Percentiles rank a stretch among this genome's conserved stretches.
Conservation (phyloP, 2,888 invertebrate genomes). For the Pseudococcus longispinus region DNA sequence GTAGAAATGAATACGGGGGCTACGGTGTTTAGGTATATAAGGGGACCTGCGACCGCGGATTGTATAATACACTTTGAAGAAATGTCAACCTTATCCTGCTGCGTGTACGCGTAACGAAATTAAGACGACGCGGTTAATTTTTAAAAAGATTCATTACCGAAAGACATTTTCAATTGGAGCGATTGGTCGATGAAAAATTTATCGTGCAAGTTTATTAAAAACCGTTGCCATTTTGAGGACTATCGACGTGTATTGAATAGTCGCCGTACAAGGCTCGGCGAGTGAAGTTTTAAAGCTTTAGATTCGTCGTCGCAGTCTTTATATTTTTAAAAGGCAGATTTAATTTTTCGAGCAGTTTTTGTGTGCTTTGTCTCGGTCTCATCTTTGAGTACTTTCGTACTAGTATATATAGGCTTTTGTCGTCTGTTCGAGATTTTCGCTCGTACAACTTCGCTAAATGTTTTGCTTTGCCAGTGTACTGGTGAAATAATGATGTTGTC, state of each 20-base stretch:
- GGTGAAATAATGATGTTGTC: slow-evolving; percentile 18
- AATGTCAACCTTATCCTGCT: slow-evolving; percentile 15
- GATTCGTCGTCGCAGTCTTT: not conserved
- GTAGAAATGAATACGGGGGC: not conserved
- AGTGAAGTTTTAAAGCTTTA: not conserved
- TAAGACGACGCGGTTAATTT: slow-evolving; percentile 2
- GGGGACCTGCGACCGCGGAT: not conserved
- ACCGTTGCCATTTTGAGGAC: slow-evolving; percentile 4
- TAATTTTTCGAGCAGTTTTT: slow-evolving; percentile 15
- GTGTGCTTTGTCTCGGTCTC: slow-evolving; percentile 23
- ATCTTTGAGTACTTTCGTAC: slow-evolving; percentile 17
- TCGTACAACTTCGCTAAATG: not conserved
- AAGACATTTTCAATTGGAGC: slow-evolving; percentile 7
- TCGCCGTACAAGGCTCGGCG: not conserved
- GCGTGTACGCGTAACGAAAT: not conserved
- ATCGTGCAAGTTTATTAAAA: not conserved
- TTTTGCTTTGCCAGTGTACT: not conserved
- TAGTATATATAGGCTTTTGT: not conserved
- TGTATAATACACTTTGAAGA: slow-evolving; percentile 27
- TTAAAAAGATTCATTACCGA: slow-evolving; percentile 9
- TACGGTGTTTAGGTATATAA: not conserved
- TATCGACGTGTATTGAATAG: slow-evolving; percentile 16
- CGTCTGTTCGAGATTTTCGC: not conserved
- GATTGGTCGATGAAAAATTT: slow-evolving; percentile 7
- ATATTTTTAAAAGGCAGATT: slow-evolving; percentile 13